phyloP scores from a whole-genome alignment of 2,888 invertebrate species.

The Cryptus viduatorius region DNA sequence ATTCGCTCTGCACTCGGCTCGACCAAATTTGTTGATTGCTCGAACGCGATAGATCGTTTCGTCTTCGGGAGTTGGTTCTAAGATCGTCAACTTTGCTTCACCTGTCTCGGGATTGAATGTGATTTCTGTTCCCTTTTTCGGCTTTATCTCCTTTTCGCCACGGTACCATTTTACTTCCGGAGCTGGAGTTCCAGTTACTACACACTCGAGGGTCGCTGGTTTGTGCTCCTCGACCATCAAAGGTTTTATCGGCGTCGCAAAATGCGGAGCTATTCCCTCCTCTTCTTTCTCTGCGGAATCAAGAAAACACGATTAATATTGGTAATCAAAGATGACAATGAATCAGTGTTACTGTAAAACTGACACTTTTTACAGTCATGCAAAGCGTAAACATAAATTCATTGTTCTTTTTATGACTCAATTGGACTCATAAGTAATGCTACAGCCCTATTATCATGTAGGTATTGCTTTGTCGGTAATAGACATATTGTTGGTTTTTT shows the following conservation, averaged over 20 bases:
- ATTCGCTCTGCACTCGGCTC: slow-evolving; percentile 91
- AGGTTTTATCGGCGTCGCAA: slow-evolving; percentile 89
- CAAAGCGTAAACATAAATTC: background rate
- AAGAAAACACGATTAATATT: slow-evolving; percentile 32
- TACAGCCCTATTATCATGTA: background rate
- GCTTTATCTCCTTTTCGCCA: slow-evolving; percentile 88
- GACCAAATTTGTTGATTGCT: slow-evolving; percentile 91
- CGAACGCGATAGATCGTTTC: slow-evolving; percentile 90
- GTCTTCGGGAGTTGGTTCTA: slow-evolving; percentile 89
- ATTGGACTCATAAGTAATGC: background rate
- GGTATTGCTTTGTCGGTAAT: background rate
- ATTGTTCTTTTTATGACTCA: background rate
- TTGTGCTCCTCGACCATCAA: slow-evolving; percentile 88
- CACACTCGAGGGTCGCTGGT: slow-evolving; percentile 89
- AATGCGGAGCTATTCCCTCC: slow-evolving; percentile 89
- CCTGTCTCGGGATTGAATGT: slow-evolving; percentile 88
- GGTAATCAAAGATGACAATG: background rate
- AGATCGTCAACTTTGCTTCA: slow-evolving; percentile 88
- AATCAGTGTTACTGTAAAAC: no score
- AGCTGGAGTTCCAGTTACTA: slow-evolving; percentile 89
- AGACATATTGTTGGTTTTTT: background rate
- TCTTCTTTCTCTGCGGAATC: slow-evolving; percentile 88
- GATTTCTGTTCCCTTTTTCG: slow-evolving; percentile 86
- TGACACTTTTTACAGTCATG: background rate
- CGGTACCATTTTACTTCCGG: slow-evolving; percentile 91